These are phyloP conservation scores for Heliconius ismenius DNA, from an alignment of 2,888 invertebrate species.

Conservation along the genomic window DNA sequence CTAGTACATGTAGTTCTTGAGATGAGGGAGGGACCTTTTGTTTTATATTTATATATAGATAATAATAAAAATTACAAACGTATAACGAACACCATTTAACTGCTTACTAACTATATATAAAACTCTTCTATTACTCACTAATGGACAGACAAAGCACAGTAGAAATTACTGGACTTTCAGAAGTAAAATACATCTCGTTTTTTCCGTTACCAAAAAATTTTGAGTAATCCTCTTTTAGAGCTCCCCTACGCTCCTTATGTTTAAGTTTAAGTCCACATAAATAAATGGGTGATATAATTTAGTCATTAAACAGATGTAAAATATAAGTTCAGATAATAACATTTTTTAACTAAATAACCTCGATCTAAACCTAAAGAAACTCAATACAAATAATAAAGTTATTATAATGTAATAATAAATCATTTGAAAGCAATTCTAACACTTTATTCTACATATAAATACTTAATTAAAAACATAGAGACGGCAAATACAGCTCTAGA, in stretches of 20 bases:
- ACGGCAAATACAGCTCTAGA: constrained; percentile 35
- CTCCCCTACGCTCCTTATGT: no score
- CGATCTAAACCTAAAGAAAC: background rate
- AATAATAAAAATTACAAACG: no score
- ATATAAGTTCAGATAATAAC: background rate
- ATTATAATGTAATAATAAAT: background rate
- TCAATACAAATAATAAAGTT: constrained; percentile 3
- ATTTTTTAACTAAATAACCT: background rate
- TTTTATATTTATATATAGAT: no score
- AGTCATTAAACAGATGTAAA: background rate
- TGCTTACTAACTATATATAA: no score
- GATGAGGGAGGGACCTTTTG: no score
- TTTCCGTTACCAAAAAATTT: no score
- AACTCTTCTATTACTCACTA: background rate
- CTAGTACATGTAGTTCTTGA: no score
- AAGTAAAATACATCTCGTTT: no score
- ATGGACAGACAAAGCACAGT: background rate
- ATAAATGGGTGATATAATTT: background rate
- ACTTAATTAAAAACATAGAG: constrained; percentile 39
- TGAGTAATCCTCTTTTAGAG: no score
- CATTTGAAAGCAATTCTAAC: constrained; percentile 22
- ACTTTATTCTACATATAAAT: constrained; percentile 23
- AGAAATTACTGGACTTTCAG: background rate
- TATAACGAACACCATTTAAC: no score
- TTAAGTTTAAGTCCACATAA: background rate